Conservation (phyloP, 2,888 invertebrate species). For the Cecidostiba fungosa region DNA sequence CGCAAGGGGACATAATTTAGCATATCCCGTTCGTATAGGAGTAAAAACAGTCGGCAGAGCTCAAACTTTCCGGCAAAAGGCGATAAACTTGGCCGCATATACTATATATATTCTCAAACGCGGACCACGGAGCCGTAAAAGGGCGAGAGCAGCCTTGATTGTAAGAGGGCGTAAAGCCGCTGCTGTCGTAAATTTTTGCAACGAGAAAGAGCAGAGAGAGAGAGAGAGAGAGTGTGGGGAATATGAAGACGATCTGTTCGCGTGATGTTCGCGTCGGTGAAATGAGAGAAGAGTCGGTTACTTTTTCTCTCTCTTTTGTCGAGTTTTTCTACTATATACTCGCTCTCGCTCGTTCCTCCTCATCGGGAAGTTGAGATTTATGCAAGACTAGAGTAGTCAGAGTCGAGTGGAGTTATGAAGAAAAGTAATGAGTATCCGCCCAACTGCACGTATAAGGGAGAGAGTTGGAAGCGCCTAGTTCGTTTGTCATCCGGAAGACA, state of each 20-base stretch:
- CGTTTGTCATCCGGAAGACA: slow-evolving; percentile 45
- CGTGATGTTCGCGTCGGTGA: slow-evolving; percentile 28
- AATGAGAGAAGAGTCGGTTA: slow-evolving; percentile 19
- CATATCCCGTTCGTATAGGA: background rate
- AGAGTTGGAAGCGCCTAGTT: background rate
- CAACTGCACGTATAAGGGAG: background rate
- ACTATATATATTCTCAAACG: background rate
- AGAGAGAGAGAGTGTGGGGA: background rate
- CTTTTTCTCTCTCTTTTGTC: background rate
- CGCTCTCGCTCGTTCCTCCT: background rate
- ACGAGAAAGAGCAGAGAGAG: no score
- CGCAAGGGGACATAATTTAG: background rate
- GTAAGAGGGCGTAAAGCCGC: slow-evolving; percentile 48
- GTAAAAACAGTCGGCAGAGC: background rate
- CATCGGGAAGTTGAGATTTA: slow-evolving; percentile 57
- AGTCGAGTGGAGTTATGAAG: slow-evolving; percentile 35
- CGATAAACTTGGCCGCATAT: slow-evolving; percentile 49
- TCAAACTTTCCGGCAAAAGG: slow-evolving; percentile 1
- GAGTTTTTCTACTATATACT: background rate
- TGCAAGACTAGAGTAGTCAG: background rate
- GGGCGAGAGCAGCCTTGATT: slow-evolving; percentile 48
- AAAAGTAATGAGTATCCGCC: slow-evolving; percentile 41
- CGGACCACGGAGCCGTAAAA: slow-evolving; percentile 44
- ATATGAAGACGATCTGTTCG: slow-evolving; percentile 53
- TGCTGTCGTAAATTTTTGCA: slow-evolving; percentile 36